Conservation (phyloP, 2,113 vertebrate species). For the Gambusia holbrooki region DNA sequence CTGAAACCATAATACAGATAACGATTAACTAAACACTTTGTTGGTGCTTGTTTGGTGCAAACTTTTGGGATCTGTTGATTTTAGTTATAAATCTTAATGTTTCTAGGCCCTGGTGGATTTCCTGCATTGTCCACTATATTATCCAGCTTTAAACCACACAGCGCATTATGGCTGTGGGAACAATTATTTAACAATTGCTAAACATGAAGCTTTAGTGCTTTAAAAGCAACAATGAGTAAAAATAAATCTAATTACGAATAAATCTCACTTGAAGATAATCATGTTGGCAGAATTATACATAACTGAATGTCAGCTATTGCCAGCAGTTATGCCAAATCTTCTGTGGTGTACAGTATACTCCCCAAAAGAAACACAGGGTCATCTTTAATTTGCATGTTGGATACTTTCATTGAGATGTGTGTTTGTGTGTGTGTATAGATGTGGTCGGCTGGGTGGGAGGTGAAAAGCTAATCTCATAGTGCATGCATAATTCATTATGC, state of each 20-base stretch:
- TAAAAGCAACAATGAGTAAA: neutral
- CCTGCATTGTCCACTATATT: neutral
- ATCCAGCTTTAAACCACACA: neutral
- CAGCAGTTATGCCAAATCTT: neutral
- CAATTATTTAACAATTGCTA: neutral
- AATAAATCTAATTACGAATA: neutral
- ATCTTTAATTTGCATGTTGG: conserved; percentile 36
- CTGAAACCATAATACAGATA: neutral
- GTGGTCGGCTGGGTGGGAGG: neutral
- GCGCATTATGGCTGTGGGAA: neutral
- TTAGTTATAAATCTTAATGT: neutral
- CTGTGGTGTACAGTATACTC: neutral
- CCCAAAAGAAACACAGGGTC: conserved; percentile 27
- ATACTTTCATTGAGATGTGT: conserved; percentile 18
- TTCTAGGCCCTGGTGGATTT: neutral
- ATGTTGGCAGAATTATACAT: neutral
- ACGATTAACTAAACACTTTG: neutral
- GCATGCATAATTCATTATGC: conserved; percentile 36
- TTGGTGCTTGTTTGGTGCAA: neutral
- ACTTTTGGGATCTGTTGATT: neutral
- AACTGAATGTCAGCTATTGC: conserved; percentile 7
- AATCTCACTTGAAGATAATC: neutral
- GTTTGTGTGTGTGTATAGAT: neutral
- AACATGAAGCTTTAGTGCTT: neutral
- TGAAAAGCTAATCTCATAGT: conserved; percentile 8